Conservation (phyloP, 2,113 vertebrate species). For the Cyprinodon variegatus region DNA sequence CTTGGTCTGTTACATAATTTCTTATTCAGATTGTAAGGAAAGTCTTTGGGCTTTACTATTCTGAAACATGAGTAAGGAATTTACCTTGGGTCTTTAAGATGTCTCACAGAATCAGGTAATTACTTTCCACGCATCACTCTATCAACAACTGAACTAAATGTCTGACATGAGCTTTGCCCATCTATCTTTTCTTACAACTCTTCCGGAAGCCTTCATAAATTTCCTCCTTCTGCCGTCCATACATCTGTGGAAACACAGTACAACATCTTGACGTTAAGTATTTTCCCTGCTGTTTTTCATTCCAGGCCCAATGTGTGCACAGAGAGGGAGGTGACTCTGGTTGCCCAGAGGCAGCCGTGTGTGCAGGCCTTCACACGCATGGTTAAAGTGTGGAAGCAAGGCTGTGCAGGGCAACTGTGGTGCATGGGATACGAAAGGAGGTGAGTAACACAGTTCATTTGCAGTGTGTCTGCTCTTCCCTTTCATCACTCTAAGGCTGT, state of each 20-base stretch:
- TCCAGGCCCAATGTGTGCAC: slow-evolving; percentile 90
- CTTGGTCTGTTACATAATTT: background rate
- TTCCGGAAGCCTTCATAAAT: slow-evolving; percentile 27
- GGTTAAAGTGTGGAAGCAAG: slow-evolving; percentile 86
- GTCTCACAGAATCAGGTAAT: slow-evolving; percentile 46
- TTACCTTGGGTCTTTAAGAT: slow-evolving; percentile 1
- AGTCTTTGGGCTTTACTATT: background rate
- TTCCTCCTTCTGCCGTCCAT: background rate
- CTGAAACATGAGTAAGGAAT: background rate
- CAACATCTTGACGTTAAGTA: slow-evolving; percentile 52
- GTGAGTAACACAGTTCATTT: slow-evolving; percentile 72
- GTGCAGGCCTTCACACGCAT: slow-evolving; percentile 82
- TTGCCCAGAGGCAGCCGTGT: slow-evolving; percentile 87
- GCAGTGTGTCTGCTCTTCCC: slow-evolving; percentile 10
- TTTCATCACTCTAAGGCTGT: slow-evolving; percentile 13
- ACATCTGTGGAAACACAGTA: slow-evolving; percentile 41
- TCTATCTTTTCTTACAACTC: slow-evolving; percentile 14
- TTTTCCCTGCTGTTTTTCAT: slow-evolving; percentile 37
- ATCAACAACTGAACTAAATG: background rate
- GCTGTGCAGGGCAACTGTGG: slow-evolving; percentile 83
- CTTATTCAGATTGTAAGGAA: background rate
- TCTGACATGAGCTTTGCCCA: background rate
- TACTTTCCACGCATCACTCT: slow-evolving; percentile 26
- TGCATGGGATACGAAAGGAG: slow-evolving; percentile 87
- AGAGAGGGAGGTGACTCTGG: slow-evolving; percentile 82